Evolutionary conservation across 2,888 invertebrate species (phyloP), one percentile per base, ranked within the genome.

Genomic region (Onthophagus sagittarius): DNA sequence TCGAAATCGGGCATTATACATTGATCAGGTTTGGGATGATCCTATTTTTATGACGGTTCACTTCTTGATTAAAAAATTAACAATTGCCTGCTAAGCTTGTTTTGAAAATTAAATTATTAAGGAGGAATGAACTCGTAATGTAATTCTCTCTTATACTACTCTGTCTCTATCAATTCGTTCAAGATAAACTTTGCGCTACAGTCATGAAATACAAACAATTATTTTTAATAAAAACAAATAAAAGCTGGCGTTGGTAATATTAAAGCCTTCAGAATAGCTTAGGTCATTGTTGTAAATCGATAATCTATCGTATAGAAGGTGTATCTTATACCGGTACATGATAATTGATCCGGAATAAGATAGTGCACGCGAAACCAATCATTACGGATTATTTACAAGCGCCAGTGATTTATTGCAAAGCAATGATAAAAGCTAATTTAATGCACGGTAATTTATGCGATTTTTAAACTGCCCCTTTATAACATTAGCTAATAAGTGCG

Each of bases 401-500:
- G 31, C 67, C 23, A 5, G 67, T 67, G 67, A 67, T 67, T 67
- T 67, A 67, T 67, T 32, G 67, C 67, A n/a, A 6, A 23, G 67
- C 23, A 67, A 15, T 32, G 71, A 71, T 72, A 74, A 74, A 72
- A 70, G 72, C 72, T 74, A 74, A 74, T 74, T 74, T 74, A 74
- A 74, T 74, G 69, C 73, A 62, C 70, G 64, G 73, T 71, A 71
- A 74, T 71, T 74, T 71, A 63, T 70, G 33, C 63, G 15, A 33
- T 72, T 74, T 74, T 74, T 71, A 62, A 72, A 32, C 33, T 31
- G 70, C 69, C 65, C 53, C 72, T 31, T n/a, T 70, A 72, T 72
- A 74, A 70, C 67, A 71, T 74, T 74, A 71, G 32, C 72, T 74
- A 74, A 74, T 74, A 74, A 74, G 72, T 70, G 74, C 69, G 72